Evolutionary conservation across 1,140 invertebrate species (phyloP).

Genomic region (Aphis craccivora): DNA sequence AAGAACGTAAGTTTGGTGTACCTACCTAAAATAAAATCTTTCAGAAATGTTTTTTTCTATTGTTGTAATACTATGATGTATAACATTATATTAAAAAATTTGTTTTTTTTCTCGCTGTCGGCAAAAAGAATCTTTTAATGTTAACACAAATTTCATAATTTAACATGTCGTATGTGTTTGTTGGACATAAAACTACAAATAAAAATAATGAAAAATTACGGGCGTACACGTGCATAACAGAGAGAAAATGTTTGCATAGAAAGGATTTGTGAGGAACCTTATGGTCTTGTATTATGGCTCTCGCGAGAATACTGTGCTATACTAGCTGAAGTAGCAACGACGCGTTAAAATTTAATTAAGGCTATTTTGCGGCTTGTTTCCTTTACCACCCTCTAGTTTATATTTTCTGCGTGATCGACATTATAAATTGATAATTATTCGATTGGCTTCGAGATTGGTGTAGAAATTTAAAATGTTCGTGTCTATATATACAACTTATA

Average conservation of each 20-base stretch:
- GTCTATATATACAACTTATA: neutral
- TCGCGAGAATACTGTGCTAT: neutral
- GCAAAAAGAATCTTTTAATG: constrained; percentile 6
- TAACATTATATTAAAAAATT: neutral
- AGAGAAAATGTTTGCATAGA: constrained; percentile 1
- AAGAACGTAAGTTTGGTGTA: neutral
- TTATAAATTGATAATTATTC: constrained; percentile 40
- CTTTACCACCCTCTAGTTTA: neutral
- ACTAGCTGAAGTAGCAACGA: neutral
- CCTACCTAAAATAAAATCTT: neutral
- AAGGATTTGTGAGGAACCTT: neutral
- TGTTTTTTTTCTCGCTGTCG: neutral
- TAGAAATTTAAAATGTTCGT: constrained; percentile 27
- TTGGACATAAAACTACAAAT: neutral
- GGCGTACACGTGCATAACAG: neutral
- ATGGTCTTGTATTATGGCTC: neutral
- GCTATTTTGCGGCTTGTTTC: constrained; percentile 25
- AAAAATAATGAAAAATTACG: neutral
- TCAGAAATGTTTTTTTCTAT: neutral
- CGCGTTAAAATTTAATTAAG: constrained; percentile 47
- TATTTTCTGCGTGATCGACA: constrained; percentile 35
- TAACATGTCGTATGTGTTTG: neutral
- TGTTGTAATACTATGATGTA: neutral
- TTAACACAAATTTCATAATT: constrained; percentile 13
- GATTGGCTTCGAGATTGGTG: neutral